Percentiles rank a stretch among this genome's conserved stretches.
Conservation (phyloP, 2,888 invertebrate genomes). For the Polymixis lichenea region DNA sequence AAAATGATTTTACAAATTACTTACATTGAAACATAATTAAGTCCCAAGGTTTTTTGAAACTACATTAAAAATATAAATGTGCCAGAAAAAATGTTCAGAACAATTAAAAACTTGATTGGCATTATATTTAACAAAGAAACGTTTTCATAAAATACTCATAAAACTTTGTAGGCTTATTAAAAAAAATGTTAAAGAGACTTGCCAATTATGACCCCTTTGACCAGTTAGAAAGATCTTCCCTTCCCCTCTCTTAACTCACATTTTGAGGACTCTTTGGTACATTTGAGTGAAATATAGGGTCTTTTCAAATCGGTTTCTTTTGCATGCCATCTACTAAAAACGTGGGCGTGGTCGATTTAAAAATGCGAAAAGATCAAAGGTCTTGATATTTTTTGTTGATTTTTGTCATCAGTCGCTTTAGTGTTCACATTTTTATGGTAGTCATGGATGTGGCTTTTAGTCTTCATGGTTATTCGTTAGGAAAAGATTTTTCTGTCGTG, state of each 20-base stretch:
- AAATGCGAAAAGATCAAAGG: slow-evolving; percentile 82
- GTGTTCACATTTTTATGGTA: slow-evolving; percentile 50
- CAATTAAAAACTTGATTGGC: slow-evolving; percentile 77
- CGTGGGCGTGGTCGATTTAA: slow-evolving; percentile 80
- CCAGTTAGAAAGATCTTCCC: slow-evolving; percentile 65
- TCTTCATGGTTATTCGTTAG: too few species aligned
- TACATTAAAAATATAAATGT: slow-evolving; percentile 37
- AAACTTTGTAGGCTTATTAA: slow-evolving; percentile 86
- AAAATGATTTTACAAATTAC: slow-evolving; percentile 8
- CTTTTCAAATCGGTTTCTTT: slow-evolving; percentile 56
- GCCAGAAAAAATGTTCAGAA: slow-evolving; percentile 62
- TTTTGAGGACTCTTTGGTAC: not conserved
- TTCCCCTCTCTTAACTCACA: not conserved
- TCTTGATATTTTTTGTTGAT: slow-evolving; percentile 72
- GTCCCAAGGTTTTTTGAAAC: slow-evolving; percentile 35
- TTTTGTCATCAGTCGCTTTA: slow-evolving; percentile 71
- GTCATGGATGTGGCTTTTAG: not conserved
- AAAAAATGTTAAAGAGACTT: slow-evolving; percentile 84
- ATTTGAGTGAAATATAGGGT: slow-evolving; percentile 29
- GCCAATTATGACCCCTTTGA: slow-evolving; percentile 78
- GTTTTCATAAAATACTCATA: slow-evolving; percentile 82
- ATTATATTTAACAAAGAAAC: slow-evolving; percentile 82
- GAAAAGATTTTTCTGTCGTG: too few species aligned
- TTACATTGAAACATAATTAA: slow-evolving; percentile 47
- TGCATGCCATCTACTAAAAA: slow-evolving; percentile 81